Evolutionary conservation across 1,140 invertebrate genomes (phyloP), one percentile per base, ranked within the genome.

Genomic region (Eumeta japonica): DNA sequence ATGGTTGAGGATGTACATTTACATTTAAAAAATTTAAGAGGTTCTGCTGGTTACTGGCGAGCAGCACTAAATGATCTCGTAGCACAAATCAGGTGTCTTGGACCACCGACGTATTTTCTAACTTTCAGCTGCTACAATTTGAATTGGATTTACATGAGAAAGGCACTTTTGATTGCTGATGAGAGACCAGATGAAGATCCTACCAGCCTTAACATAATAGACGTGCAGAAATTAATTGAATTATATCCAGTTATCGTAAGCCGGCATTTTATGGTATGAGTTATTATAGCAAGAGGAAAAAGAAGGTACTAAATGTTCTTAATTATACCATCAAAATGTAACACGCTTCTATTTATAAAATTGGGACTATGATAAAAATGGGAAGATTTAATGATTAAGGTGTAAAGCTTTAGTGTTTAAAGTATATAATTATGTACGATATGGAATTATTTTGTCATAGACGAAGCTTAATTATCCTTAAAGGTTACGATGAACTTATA

Each of bases 71-170:
- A 10, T 24, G 40, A 49, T 10, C 35, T 59, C 16, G 27, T 58
- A 43, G 48, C 50, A 40, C 49, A 47, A 48, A 48, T 55, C 17
- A 35, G 47, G 52, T 37, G 41, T 45, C 29, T 49, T 35, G 46
- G 48, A 28, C 28, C 52, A 39, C 52, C 50, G 5, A 55, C 52
- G n/a, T 64, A 48, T 13, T 68, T 67, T 39, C 16, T 65, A 14
- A 67, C 58, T 17, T 65, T 62, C 1, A 62, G 55, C 31, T 61
- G 43, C 11, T 65, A 70, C 48, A 60, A 70, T 50, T 35, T 65
- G 3, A 18, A 58, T 27, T 62, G 52, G 58, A 16, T 40, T 12
- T 54, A 63, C 45, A 48, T 50, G 37, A 41, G 37, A 30, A 70
- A 56, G 43, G 58, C 46, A 15, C n/a, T n/a, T 65, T n/a, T n/a